Percentiles rank a stretch among this genome's conserved stretches.
Evolutionary conservation across 2,888 invertebrate species (phyloP).

Genomic region (Eupithecia exiguata): DNA sequence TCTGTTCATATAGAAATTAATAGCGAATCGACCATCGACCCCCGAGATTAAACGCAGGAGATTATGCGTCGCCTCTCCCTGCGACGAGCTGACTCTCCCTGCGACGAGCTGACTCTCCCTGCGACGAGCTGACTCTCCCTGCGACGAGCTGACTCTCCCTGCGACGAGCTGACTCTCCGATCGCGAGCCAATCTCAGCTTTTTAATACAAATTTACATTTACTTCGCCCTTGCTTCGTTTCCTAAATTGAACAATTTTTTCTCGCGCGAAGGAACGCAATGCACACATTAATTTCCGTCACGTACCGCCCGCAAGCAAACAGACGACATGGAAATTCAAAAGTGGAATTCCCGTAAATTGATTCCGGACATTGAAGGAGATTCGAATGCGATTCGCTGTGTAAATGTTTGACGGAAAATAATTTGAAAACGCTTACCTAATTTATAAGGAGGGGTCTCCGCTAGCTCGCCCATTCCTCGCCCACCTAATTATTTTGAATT

Average conservation of each 20-base stretch:
- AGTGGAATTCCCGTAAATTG: slow-evolving; percentile 73
- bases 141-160: slow-evolving; percentile 3
- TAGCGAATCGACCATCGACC: background rate
- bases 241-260: slow-evolving; percentile 55
- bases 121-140: background rate
- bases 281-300: slow-evolving; percentile 80
- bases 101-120: background rate
- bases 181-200: slow-evolving; percentile 4
- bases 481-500: slow-evolving; percentile 57
- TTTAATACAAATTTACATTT: slow-evolving; percentile 65
- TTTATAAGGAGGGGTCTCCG: slow-evolving; percentile 57
- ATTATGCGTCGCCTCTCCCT: background rate
- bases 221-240: slow-evolving; percentile 52
- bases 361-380: slow-evolving; percentile 72
- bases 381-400: slow-evolving; percentile 66
- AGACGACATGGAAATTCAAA: slow-evolving; percentile 68
- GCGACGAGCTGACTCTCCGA: slow-evolving; percentile 4
- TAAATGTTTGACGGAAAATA: slow-evolving; percentile 74
- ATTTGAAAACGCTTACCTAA: slow-evolving; percentile 77
- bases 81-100: background rate
- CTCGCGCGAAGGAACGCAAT: slow-evolving; percentile 60
- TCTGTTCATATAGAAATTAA: background rate
- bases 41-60: background rate
- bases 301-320: slow-evolving; percentile 68
- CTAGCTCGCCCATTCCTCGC: slow-evolving; percentile 47